phyloP scores from a whole-genome alignment of 2,113 vertebrate species.

The Microtus pennsylvanicus region DNA sequence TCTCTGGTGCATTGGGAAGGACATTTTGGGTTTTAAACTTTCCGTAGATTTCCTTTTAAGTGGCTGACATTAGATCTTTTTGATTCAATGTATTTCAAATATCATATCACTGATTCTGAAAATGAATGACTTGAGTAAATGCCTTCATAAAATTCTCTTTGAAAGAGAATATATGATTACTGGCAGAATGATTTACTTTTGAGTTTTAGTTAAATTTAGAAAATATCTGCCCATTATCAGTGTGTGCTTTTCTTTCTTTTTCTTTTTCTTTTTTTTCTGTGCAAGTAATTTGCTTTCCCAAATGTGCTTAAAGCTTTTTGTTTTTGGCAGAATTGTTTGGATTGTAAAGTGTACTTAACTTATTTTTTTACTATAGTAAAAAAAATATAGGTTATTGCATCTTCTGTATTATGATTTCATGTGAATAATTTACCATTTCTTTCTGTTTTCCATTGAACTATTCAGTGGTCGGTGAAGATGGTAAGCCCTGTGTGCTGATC shows the following conservation, averaged over 20 bases:
- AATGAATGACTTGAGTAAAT: constrained; percentile 56
- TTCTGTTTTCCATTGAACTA: constrained; percentile 91
- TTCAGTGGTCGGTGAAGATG: constrained; percentile 97
- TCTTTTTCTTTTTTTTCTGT: constrained; percentile 54
- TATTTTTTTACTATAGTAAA: constrained; percentile 67
- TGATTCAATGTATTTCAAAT: constrained; percentile 21
- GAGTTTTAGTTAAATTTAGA: constrained; percentile 72
- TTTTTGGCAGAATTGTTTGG: constrained; percentile 75
- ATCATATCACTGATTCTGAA: constrained; percentile 41
- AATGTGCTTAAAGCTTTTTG: constrained; percentile 68
- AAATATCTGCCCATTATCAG: constrained; percentile 81
- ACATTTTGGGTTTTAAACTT: constrained; percentile 32
- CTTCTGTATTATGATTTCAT: constrained; percentile 83
- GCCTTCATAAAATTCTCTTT: constrained; percentile 24
- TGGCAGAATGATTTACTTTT: constrained; percentile 54
- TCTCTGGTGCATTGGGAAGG: constrained; percentile 49
- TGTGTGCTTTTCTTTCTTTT: constrained; percentile 60
- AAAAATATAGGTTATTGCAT: constrained; percentile 78
- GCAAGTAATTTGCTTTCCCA: constrained; percentile 73
- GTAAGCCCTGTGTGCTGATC: constrained; percentile 92
- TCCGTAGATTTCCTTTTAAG: constrained; percentile 42
- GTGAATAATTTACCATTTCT: constrained; percentile 91
- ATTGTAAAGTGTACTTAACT: constrained; percentile 65
- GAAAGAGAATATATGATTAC: constrained; percentile 44
- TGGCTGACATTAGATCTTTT: constrained; percentile 38